phyloP scores from a whole-genome alignment of 2,113 vertebrate species.

The Lathamus discolor region DNA sequence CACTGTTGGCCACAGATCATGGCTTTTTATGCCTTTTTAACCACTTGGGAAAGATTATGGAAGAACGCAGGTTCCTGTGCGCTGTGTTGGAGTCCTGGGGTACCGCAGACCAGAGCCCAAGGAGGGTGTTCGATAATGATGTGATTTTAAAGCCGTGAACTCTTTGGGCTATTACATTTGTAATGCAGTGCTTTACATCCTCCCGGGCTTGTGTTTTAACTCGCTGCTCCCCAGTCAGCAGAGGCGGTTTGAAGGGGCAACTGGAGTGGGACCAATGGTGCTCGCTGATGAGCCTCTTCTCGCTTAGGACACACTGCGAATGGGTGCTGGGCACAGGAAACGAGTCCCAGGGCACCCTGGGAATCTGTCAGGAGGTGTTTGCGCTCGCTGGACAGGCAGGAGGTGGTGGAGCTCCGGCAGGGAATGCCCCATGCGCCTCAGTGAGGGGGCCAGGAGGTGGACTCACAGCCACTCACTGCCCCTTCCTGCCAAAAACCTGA shows the following conservation, averaged over 20 bases:
- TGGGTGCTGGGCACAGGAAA: background rate
- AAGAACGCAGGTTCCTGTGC: background rate
- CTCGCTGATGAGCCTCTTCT: background rate
- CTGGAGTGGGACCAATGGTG: background rate
- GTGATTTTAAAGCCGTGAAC: background rate
- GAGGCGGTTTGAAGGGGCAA: background rate
- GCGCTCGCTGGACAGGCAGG: background rate
- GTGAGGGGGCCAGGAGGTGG: background rate
- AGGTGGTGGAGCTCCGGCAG: background rate
- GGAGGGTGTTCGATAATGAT: background rate
- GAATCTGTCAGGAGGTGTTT: background rate
- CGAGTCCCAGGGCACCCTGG: background rate
- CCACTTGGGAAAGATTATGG: background rate
- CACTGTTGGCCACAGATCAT: background rate
- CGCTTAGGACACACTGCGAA: background rate
- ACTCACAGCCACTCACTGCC: background rate
- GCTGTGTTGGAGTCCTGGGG: background rate
- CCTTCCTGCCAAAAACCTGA: background rate
- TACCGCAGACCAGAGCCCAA: fast-evolving
- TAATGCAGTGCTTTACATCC: background rate
- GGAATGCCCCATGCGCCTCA: fast-evolving
- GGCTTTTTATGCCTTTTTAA: background rate
- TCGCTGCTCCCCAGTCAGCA: background rate
- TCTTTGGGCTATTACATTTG: background rate
- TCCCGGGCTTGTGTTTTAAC: background rate